Base-by-base conservation (phyloP, 2,797 vertebrate species). In the Rhabdophis nuchalis region DNA sequence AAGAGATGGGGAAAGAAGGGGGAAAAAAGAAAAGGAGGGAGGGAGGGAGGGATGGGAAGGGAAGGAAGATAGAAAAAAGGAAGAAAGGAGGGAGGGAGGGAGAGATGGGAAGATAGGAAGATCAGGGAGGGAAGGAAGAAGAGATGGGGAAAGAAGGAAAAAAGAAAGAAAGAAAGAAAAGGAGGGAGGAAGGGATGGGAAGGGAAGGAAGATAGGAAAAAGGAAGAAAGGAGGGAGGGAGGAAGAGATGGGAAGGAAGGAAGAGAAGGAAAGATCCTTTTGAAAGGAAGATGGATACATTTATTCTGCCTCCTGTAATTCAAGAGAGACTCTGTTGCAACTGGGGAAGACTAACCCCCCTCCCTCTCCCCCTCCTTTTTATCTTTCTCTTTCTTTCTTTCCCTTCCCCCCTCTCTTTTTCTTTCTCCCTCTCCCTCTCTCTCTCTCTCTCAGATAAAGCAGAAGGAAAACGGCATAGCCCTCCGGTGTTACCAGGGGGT, bases 391-490 rank as follows among this genome's bases (percentile, higher is more conserved):
- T 8, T 25, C 57, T 53, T 36, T 87, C 90, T 95, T 85, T 95
- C 90, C 0, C 96, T 1, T 18, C 5, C 56, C 6, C 20, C 0
- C 25, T 5, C 20, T 2, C 56, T 20, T 14, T 54, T 3, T 11
- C 56, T 20, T 1, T 18, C 0, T 11, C 25, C 4, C 29, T 4
- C 10, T 2, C 20, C 0, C 11, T 11, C 4, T 1, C 60, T n/a
- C 64, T 46, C 54, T 90, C 91, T 95, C 87, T 96, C 90, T 0
- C 96, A 99, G 99, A 98, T 99, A 95, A 99, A 99, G 94, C 99
- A 99, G 97, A 98, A 96, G 87, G 99, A 99, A 95, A 99, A 99
- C 0, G 99, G 99, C 95, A 77, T 97, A 2, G 99, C 99, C 0
- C 97, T 99, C n/a, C 98, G 98, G 96, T 98, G 98, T 96, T 99